Evolutionary conservation across 1,140 invertebrate species (phyloP).

Genomic region (Sitobion miscanthi): DNA sequence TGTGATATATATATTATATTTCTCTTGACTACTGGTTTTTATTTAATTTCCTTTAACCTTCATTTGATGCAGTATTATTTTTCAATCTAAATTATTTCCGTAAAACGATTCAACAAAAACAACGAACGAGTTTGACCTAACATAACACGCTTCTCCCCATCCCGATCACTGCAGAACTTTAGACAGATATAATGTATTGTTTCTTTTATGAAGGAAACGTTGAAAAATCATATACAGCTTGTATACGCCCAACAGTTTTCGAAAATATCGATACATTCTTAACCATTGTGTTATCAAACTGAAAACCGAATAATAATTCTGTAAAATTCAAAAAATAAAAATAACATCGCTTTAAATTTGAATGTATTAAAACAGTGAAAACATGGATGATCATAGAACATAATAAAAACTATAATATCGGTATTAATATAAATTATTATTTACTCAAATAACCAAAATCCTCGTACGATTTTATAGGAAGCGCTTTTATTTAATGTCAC

Average conservation of each 20-base stretch:
- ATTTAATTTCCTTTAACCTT: background rate
- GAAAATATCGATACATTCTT: background rate
- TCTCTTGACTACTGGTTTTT: background rate
- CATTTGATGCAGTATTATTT: background rate
- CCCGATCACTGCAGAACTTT: background rate
- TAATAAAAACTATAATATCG: background rate
- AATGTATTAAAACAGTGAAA: too few species aligned
- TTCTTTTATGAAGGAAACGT: background rate
- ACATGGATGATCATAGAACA: too few species aligned
- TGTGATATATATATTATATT: background rate
- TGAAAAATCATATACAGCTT: background rate
- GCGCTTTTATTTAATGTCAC: background rate
- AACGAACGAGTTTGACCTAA: background rate
- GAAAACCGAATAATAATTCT: background rate
- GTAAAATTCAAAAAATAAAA: too few species aligned
- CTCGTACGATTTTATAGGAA: background rate
- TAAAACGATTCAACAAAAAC: constrained; percentile 6
- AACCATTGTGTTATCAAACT: background rate
- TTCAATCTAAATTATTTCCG: constrained; percentile 14
- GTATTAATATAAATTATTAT: background rate
- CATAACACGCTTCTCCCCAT: background rate
- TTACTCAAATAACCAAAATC: background rate
- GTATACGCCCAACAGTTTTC: background rate
- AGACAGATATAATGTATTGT: background rate
- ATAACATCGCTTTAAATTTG: too few species aligned